Conservation (phyloP, 1,140 invertebrate genomes). For the Philopotamus ludificatus region DNA sequence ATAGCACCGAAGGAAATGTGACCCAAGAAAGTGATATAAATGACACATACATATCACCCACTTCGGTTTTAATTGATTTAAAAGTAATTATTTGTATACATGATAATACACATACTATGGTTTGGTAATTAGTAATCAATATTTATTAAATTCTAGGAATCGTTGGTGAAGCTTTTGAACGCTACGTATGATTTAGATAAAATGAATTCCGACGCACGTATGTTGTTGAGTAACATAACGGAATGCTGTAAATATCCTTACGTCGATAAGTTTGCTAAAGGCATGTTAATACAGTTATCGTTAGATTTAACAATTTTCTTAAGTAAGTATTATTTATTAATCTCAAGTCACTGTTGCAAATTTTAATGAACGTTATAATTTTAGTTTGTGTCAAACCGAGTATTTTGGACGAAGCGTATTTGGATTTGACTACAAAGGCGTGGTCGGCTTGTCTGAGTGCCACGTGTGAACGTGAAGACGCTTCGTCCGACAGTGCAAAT, state of each 20-base stretch:
- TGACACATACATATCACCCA: constrained; percentile 15
- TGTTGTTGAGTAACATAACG: not conserved
- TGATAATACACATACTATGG: not conserved
- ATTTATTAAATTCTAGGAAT: too few species aligned
- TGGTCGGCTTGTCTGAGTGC: too few species aligned
- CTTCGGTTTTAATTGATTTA: constrained; percentile 5
- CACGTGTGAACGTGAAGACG: not conserved
- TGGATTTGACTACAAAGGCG: too few species aligned
- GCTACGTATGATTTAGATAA: not conserved
- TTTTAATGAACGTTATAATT: constrained; percentile 9
- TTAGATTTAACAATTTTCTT: constrained; percentile 9
- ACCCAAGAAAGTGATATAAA: too few species aligned
- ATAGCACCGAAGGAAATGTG: too few species aligned
- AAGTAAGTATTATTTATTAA: constrained; percentile 7
- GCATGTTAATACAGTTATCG: not conserved
- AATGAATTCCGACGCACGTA: not conserved
- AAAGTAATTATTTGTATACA: constrained; percentile 10
- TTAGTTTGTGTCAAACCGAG: constrained; percentile 10
- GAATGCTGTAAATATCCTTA: constrained; percentile 9
- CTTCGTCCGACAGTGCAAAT: not conserved
- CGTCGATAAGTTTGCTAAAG: constrained; percentile 7
- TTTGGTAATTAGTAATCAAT: too few species aligned
- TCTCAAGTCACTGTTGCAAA: not conserved
- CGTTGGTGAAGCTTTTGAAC: not conserved
- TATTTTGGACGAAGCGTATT: too few species aligned